These are phyloP conservation scores for Microtus ochrogaster DNA, from an alignment of 2,113 vertebrate species.

Conservation along the genomic window DNA sequence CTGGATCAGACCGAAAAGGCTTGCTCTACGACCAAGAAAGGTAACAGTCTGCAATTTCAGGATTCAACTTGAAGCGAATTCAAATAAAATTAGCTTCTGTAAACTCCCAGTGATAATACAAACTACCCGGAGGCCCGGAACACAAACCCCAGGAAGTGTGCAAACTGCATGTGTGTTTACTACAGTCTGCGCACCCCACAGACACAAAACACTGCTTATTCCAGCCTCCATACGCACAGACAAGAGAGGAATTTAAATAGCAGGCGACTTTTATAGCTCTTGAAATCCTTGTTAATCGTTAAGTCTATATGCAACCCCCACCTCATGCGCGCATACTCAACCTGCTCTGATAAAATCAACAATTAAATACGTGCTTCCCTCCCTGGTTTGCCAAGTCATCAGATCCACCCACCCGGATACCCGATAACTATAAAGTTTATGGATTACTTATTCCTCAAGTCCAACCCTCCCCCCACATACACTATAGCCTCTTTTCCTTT, in stretches of 20 bases:
- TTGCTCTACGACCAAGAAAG: slow-evolving; percentile 32
- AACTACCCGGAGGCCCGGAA: background rate
- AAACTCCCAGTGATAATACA: background rate
- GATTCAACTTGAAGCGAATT: background rate
- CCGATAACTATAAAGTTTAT: slow-evolving; percentile 72
- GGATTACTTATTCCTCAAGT: slow-evolving; percentile 74
- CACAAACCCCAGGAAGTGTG: slow-evolving; percentile 33
- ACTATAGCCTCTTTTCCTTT: slow-evolving; percentile 63
- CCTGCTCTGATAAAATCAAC: slow-evolving; percentile 77
- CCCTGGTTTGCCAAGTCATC: slow-evolving; percentile 72
- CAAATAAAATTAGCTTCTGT: slow-evolving; percentile 48
- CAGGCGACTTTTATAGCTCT: background rate
- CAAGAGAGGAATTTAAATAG: slow-evolving; percentile 14
- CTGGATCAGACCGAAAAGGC: background rate
- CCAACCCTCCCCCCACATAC: slow-evolving; percentile 28
- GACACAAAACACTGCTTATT: background rate
- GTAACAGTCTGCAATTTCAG: slow-evolving; percentile 34
- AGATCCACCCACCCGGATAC: slow-evolving; percentile 70
- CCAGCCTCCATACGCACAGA: background rate
- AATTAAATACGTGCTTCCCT: slow-evolving; percentile 65
- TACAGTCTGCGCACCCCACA: background rate
- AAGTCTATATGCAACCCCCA: slow-evolving; percentile 46
- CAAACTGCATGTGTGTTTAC: background rate
- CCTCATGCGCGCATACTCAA: background rate
- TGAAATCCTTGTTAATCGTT: slow-evolving; percentile 57